Evolutionary conservation across 2,113 vertebrate genomes (phyloP).

Genomic region (Pluvialis apricaria): DNA sequence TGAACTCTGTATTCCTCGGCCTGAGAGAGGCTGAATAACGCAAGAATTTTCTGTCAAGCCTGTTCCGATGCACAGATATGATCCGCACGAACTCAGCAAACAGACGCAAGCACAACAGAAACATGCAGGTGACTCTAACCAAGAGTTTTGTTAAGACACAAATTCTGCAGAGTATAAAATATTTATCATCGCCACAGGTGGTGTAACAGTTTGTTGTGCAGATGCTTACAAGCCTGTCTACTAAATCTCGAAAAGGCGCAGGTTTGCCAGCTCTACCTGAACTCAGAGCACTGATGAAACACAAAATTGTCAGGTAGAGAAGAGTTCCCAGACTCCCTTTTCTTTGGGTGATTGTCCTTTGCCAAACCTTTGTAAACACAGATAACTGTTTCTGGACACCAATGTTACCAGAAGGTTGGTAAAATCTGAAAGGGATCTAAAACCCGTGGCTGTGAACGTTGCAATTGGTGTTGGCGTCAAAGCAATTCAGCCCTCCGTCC

Average conservation of each 20-base stretch:
- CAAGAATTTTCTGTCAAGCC: not conserved
- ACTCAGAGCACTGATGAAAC: not conserved
- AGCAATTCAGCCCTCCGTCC: not conserved
- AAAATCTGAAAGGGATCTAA: not conserved
- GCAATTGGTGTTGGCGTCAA: not conserved
- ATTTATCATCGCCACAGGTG: constrained; percentile 10
- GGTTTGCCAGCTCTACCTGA: not conserved
- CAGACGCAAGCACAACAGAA: not conserved
- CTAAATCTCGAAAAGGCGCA: not conserved
- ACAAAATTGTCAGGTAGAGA: not conserved
- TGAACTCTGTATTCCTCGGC: not conserved
- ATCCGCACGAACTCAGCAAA: not conserved
- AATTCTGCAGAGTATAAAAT: constrained; percentile 25
- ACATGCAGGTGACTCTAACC: not conserved
- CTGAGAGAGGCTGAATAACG: not conserved
- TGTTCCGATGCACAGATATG: not conserved
- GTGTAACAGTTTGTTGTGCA: constrained; percentile 22
- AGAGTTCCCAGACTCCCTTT: not conserved
- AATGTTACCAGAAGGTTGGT: rapidly evolving
- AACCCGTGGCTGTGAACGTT: not conserved
- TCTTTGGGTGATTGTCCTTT: not conserved
- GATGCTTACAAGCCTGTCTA: not conserved
- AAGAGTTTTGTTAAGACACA: not conserved
- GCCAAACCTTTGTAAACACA: not conserved
- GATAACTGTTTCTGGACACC: not conserved